Evolutionary conservation across 2,888 invertebrate genomes (phyloP).

Genomic region (Pantelozetes paolii): DNA sequence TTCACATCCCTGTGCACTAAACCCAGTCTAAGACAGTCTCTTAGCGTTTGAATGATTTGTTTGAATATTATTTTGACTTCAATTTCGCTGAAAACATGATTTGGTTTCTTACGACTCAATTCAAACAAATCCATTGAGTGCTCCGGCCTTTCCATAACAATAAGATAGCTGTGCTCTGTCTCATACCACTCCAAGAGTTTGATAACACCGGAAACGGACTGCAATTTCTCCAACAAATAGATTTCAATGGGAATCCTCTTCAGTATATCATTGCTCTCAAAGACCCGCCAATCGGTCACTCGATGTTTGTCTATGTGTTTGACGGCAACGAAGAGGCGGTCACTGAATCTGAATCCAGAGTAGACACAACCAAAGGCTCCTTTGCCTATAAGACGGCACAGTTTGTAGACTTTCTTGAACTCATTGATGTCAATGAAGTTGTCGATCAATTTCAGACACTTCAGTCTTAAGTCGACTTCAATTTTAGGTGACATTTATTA

Average conservation of each 20-base stretch:
- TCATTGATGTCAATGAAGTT: not conserved
- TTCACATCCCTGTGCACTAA: not conserved
- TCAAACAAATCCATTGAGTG: conserved; percentile 56
- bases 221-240: conserved; percentile 53
- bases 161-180: conserved; percentile 53
- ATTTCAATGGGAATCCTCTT: conserved; percentile 55
- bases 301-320: conserved; percentile 44
- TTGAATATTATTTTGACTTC: not conserved
- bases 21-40: not conserved
- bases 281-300: conserved; percentile 38
- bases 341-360: conserved; percentile 34
- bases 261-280: not conserved
- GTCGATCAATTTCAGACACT: not conserved
- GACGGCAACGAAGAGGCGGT: conserved; percentile 42
- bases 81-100: not conserved
- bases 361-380: conserved; percentile 43
- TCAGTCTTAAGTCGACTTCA: too few species aligned
- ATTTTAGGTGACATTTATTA: too few species aligned
- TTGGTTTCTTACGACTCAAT: conserved; percentile 52
- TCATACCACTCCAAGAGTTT: conserved; percentile 55
- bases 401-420: not conserved
- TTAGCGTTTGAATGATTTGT: not conserved
- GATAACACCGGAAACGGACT: conserved; percentile 54
- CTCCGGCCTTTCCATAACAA: conserved; percentile 57
- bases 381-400: conserved; percentile 37